Evolutionary conservation across 2,113 vertebrate genomes (phyloP).

Genomic region (Indicator indicator): DNA sequence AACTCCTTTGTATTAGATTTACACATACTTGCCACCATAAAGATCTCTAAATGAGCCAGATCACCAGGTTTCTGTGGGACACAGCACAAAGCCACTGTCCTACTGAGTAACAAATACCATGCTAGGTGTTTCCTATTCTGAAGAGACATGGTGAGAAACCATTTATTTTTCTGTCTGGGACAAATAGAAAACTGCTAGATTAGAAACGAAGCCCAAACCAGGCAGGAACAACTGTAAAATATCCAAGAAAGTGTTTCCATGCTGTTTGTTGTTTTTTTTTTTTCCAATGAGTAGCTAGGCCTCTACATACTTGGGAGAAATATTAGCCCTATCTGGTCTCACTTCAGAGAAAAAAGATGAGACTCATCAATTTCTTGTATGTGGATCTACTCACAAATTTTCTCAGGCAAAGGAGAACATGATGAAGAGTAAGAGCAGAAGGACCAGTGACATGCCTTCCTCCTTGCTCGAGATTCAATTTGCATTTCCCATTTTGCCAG

Average conservation of each 20-base stretch:
- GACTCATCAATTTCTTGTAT: not conserved
- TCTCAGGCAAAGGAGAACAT: not conserved
- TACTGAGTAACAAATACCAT: not conserved
- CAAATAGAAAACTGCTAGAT: not conserved
- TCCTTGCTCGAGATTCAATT: not conserved
- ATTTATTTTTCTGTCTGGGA: not conserved
- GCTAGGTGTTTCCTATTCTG: not conserved
- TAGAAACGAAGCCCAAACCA: not conserved
- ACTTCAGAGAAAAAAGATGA: not conserved
- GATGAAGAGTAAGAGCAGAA: not conserved
- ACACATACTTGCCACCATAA: accelerated
- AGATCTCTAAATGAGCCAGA: not conserved
- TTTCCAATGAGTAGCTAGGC: not conserved
- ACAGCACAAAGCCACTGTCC: not conserved
- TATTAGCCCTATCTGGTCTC: not conserved
- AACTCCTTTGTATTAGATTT: not conserved
- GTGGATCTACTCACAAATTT: not conserved
- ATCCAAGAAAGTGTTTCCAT: not conserved
- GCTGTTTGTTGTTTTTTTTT: not conserved
- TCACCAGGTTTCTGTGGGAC: not conserved
- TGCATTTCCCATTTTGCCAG: not conserved
- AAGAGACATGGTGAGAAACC: not conserved
- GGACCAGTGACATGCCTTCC: not conserved
- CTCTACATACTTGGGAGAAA: not conserved
- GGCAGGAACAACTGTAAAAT: not conserved